Conservation (phyloP, 2,888 invertebrate genomes). For the Epinotia ramella region DNA sequence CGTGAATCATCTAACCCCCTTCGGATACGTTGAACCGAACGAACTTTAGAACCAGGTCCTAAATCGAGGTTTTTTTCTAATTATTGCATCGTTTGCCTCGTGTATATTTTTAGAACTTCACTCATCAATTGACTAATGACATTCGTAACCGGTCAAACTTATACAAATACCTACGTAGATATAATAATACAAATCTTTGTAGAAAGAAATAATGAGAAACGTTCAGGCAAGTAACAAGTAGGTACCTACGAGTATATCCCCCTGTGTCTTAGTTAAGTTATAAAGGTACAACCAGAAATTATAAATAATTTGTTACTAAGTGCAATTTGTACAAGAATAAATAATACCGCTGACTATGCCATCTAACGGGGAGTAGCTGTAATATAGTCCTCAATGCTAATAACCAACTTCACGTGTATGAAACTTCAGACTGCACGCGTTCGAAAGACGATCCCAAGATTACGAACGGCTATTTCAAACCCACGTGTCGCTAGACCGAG, state of each 20-base stretch:
- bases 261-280: too few species aligned
- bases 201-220: too few species aligned
- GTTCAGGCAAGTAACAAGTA: too few species aligned
- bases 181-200: not conserved
- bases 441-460: slow-evolving; percentile 56
- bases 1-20: slow-evolving; percentile 63
- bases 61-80: slow-evolving; percentile 31
- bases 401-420: slow-evolving; percentile 38
- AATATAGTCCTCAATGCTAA: slow-evolving; percentile 49
- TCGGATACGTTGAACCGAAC: slow-evolving; percentile 62
- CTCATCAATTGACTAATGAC: slow-evolving; percentile 31
- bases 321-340: slow-evolving; percentile 3
- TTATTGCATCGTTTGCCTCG: slow-evolving; percentile 31
- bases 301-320: slow-evolving; percentile 14
- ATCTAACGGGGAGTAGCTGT: slow-evolving; percentile 72
- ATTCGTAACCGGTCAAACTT: slow-evolving; percentile 24
- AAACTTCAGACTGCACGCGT: slow-evolving; percentile 49
- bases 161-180: slow-evolving; percentile 4
- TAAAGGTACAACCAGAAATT: too few species aligned
- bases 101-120: slow-evolving; percentile 25
- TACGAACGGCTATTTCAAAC: slow-evolving; percentile 70
- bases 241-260: too few species aligned
- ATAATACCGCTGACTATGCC: slow-evolving; percentile 56
- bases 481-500: slow-evolving; percentile 67
- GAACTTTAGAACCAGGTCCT: slow-evolving; percentile 48